Percentiles rank a stretch among this genome's conserved stretches.
Evolutionary conservation across 1,140 invertebrate species (phyloP).

Genomic region (Leptinotarsa undecemlineata): DNA sequence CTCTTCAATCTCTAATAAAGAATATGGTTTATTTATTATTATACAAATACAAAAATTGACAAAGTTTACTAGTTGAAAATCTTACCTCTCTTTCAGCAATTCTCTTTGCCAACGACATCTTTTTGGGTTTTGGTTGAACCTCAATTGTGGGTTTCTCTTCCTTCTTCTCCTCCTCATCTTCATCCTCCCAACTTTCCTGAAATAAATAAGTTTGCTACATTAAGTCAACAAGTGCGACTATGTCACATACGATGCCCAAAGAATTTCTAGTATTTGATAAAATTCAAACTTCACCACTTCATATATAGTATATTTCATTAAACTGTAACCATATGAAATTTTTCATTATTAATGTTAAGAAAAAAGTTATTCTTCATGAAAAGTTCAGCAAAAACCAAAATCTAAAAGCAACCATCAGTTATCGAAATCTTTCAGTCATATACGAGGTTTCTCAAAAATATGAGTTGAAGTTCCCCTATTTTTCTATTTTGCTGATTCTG

Average conservation of each 20-base stretch:
- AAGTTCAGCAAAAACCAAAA: too few relatives aligned
- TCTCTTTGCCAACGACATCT: constrained; percentile 72
- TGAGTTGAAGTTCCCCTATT: too few relatives aligned
- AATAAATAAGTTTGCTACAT: background rate
- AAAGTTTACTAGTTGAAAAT: background rate
- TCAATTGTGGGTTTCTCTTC: constrained; percentile 54
- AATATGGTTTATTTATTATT: background rate
- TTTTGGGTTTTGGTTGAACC: constrained; percentile 64
- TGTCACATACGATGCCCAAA: too few relatives aligned
- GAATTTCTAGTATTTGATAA: background rate
- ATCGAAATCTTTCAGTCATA: too few relatives aligned
- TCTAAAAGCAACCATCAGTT: too few relatives aligned
- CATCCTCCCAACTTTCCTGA: constrained; percentile 84
- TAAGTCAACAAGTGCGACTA: background rate
- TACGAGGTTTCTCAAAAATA: too few relatives aligned
- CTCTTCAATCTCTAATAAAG: constrained; percentile 44
- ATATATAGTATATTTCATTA: too few relatives aligned
- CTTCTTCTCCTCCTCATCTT: constrained; percentile 71
- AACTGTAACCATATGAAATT: too few relatives aligned
- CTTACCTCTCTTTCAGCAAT: constrained; percentile 77
- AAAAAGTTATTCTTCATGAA: too few relatives aligned
- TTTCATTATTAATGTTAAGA: too few relatives aligned
- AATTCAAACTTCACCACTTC: too few relatives aligned
- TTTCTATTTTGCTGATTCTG: too few relatives aligned
- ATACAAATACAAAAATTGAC: constrained; percentile 9